These are phyloP conservation scores for Cyanoramphus novaezelandiae DNA, from an alignment of 2,113 vertebrate genomes.

Conservation along the genomic window DNA sequence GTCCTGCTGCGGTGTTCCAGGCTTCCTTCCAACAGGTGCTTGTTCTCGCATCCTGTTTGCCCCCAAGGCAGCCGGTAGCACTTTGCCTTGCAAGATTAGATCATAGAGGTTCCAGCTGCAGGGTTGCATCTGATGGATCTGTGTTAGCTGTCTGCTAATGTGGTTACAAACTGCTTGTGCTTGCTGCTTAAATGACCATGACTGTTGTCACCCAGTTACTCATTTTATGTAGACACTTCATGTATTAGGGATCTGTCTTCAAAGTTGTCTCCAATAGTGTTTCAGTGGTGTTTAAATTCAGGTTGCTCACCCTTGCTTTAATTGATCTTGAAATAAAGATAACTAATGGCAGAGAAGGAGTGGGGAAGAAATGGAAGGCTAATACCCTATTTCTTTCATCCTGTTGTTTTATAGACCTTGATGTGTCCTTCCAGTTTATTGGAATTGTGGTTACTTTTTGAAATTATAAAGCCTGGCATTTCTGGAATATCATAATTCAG, in stretches of 20 bases:
- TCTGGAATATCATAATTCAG: constrained; percentile 4
- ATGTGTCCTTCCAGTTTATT: constrained; percentile 6
- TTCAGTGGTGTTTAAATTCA: no score
- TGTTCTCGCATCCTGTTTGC: fast-evolving
- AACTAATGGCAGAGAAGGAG: neutral
- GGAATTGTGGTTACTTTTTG: constrained; percentile 16
- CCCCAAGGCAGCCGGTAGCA: neutral
- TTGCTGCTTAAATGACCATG: neutral
- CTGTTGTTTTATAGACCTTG: neutral
- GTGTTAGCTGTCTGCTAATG: fast-evolving
- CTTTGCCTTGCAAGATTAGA: no score
- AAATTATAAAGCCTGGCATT: neutral
- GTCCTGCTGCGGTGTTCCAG: neutral
- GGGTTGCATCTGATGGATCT: neutral
- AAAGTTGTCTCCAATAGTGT: neutral
- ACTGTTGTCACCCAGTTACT: neutral
- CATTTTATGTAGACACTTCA: neutral
- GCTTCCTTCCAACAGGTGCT: neutral
- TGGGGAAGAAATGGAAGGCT: neutral
- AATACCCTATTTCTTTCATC: neutral
- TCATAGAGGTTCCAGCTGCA: neutral
- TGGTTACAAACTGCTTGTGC: fast-evolving
- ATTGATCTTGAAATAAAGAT: neutral
- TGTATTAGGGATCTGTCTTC: neutral
- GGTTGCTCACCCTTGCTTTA: neutral